Evolutionary conservation across 2,888 invertebrate genomes (phyloP).

Genomic region (Ferrisia virgata): DNA sequence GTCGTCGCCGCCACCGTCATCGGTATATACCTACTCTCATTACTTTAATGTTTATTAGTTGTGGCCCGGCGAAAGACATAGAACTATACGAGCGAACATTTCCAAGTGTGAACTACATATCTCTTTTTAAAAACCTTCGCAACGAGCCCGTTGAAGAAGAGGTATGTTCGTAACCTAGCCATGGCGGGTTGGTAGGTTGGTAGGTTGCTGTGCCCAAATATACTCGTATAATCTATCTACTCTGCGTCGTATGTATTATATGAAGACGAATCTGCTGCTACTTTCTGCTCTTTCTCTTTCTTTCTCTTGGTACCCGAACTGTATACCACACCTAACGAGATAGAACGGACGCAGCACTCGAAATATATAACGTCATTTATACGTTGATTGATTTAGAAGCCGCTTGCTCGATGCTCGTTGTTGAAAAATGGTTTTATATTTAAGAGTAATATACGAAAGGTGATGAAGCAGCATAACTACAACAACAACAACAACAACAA

Average conservation of each 20-base stretch:
- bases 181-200: too few species aligned
- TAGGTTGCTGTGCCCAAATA: too few species aligned
- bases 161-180: too few species aligned
- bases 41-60: slow-evolving; percentile 14
- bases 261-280: background rate
- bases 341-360: background rate
- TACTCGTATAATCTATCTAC: too few species aligned
- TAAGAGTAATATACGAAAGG: background rate
- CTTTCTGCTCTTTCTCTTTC: background rate
- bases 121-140: background rate
- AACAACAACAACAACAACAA: background rate
- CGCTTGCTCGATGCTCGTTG: background rate
- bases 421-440: background rate
- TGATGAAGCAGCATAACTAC: background rate
- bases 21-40: background rate
- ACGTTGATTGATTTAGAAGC: slow-evolving; percentile 9
- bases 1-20: too few species aligned
- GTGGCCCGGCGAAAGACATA: background rate
- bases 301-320: too few species aligned
- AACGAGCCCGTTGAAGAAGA: too few species aligned
- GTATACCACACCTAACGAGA: background rate
- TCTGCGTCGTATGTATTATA: too few species aligned
- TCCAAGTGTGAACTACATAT: slow-evolving; percentile 1
- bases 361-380: slow-evolving; percentile 4
- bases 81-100: background rate